Conservation (phyloP, 2,888 invertebrate species). For the Neria commutata region DNA sequence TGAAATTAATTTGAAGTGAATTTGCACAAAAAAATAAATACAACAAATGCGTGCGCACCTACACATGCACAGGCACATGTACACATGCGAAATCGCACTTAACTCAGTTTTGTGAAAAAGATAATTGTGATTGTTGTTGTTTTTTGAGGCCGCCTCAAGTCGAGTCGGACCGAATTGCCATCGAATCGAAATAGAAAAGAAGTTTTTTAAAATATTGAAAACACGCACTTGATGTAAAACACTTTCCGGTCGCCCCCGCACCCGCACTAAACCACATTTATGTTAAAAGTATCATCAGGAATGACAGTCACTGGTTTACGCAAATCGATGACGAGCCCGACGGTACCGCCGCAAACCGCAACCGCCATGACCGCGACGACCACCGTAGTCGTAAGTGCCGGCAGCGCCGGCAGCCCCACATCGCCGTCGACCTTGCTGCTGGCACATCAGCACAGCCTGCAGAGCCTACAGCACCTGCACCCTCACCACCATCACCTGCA, state of each 20-base stretch:
- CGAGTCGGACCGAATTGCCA: too few species aligned
- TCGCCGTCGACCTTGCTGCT: conserved; percentile 46
- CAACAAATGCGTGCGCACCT: conserved; percentile 8
- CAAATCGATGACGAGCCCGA: conserved; percentile 68
- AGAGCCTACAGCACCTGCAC: conserved; percentile 1
- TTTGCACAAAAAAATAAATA: too few species aligned
- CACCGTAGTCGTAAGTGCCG: conserved; percentile 27
- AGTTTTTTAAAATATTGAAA: conserved; percentile 53
- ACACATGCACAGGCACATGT: not conserved
- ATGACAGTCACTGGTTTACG: conserved; percentile 71
- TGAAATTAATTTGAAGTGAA: not conserved
- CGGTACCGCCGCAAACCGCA: conserved; percentile 63
- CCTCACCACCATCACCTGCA: conserved; percentile 39
- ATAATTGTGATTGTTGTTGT: too few species aligned
- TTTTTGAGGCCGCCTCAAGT: too few species aligned
- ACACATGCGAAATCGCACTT: conserved; percentile 38
- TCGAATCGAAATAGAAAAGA: conserved; percentile 49
- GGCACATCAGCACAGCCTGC: conserved; percentile 45
- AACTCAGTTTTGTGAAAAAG: too few species aligned
- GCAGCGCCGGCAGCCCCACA: conserved; percentile 31
- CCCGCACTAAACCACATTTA: conserved; percentile 34
- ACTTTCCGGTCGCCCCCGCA: too few species aligned
- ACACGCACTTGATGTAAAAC: conserved; percentile 37
- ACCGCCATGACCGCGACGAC: conserved; percentile 41
- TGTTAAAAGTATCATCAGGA: conserved; percentile 62